Base-by-base conservation (phyloP, 2,888 invertebrate species). In the Tachystola acroxantha region DNA sequence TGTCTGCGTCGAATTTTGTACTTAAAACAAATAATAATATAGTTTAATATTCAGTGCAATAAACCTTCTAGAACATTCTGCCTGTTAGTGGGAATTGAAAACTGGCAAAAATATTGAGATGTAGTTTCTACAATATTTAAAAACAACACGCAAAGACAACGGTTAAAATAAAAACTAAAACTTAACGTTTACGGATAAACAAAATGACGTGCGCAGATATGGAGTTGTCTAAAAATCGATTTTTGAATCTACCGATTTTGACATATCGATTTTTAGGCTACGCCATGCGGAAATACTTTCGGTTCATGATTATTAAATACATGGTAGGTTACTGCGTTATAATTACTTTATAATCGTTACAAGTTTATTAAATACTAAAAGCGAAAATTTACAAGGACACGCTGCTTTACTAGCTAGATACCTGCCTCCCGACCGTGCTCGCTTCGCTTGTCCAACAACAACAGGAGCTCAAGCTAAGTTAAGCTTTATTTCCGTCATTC, bases 311-410 rank as follows among this genome's bases (percentile, higher is more conserved):
- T 7, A 26, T n/a, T 14, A 47, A 36, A 46, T 49, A 50, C 45
- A 38, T 48, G 46, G 46, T 60, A 58, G 57, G 58, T 54, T 40
- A 43, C 52, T 58, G n/a, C 56, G 7, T 14, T 37, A 28, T 16
- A 58, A 57, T 64, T 64, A 68, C 51, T 55, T 54, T 58, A 57
- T 52, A 32, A 32, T 22, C 60, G 57, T 64, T 59, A 60, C 69
- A 57, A 65, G 58, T 46, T 57, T 60, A 55, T 61, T 69, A 69
- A 71, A 72, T 43, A 70, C 75, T 84, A 82, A 60, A 79, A 80
- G 82, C 80, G 61, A 72, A 56, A 82, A 84, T 82, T 72, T 84
- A 84, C 82, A 82, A 65, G 62, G 69, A 70, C 76, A 69, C 67
- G 64, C 67, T 73, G 62, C 71, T 63, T 68, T 64, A 62, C 75